Percentiles rank a stretch among this genome's conserved stretches.
phyloP scores from a whole-genome alignment of 2,113 vertebrate genomes.

The Rhinopomastus cyanomelas region DNA sequence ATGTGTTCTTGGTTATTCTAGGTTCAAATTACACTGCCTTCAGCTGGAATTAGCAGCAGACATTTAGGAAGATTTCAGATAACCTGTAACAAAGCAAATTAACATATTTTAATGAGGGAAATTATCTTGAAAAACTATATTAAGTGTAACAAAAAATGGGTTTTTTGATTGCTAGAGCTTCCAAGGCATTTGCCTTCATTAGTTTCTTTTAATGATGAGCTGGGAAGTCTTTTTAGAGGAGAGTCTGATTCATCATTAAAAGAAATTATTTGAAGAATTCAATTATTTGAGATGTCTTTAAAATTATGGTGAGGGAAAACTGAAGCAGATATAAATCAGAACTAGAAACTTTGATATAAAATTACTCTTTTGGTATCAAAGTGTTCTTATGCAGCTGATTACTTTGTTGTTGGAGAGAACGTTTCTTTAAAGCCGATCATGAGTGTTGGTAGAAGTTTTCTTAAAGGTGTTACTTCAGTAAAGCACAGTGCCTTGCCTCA shows the following conservation, averaged over 20 bases:
- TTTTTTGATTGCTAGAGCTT: slow-evolving; percentile 52
- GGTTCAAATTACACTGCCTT: slow-evolving; percentile 32
- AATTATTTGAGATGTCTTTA: neutral
- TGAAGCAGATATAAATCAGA: neutral
- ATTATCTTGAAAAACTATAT: slow-evolving; percentile 20
- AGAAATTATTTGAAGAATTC: slow-evolving; percentile 32
- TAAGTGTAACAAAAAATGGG: slow-evolving; percentile 57
- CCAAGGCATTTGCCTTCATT: slow-evolving; percentile 42
- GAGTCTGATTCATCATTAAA: slow-evolving; percentile 23
- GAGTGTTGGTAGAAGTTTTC: neutral
- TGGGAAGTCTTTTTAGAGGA: neutral
- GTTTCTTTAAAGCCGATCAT: neutral
- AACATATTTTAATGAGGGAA: slow-evolving; percentile 64
- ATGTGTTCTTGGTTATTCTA: slow-evolving; percentile 11
- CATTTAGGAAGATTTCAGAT: slow-evolving; percentile 47
- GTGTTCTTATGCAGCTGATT: neutral
- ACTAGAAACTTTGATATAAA: neutral
- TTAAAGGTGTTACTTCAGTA: neutral
- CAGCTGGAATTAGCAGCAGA: slow-evolving; percentile 35
- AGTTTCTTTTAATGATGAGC: slow-evolving; percentile 30
- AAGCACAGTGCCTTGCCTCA: neutral
- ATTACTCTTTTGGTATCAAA: neutral
- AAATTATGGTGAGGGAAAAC: neutral
- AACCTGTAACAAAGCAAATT: slow-evolving; percentile 59
- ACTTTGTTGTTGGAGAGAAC: neutral